Conservation (phyloP, 2,113 vertebrate species). For the Mionectes macconnelli region DNA sequence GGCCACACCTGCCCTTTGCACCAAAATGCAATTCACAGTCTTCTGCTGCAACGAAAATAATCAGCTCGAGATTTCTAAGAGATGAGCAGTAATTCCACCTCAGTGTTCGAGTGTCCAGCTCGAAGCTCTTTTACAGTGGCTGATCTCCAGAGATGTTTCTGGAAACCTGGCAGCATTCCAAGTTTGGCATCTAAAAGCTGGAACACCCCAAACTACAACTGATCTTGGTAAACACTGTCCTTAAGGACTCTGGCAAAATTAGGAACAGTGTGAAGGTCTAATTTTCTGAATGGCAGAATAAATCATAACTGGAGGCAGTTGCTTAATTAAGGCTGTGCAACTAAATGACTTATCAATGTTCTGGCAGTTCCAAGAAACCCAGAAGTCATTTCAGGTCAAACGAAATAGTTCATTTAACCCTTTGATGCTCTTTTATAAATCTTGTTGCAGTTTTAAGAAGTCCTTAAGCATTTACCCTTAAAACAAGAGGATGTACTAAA, state of each 20-base stretch:
- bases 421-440: not conserved
- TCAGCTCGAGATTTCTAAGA: not conserved
- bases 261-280: slow-evolving; percentile 8
- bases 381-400: slow-evolving; percentile 23
- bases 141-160: not conserved
- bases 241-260: not conserved
- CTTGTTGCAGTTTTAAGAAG: not conserved
- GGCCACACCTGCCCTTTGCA: not conserved
- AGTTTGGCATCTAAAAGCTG: not conserved
- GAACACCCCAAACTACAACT: not conserved
- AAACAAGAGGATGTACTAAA: not conserved
- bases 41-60: not conserved
- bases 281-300: slow-evolving; percentile 36
- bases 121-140: rapidly evolving
- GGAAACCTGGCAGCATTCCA: not conserved
- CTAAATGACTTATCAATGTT: slow-evolving; percentile 10
- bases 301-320: slow-evolving; percentile 49
- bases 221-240: not conserved
- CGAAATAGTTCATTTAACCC: not conserved
- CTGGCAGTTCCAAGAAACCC: slow-evolving; percentile 3
- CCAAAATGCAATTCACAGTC: not conserved
- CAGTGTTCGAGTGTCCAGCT: rapidly evolving
- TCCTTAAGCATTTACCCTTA: not conserved
- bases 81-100: not conserved
- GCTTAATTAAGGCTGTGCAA: slow-evolving; percentile 37